Evolutionary conservation across 2,797 vertebrate genomes (phyloP).

Genomic region (Meriones psammophilus): DNA sequence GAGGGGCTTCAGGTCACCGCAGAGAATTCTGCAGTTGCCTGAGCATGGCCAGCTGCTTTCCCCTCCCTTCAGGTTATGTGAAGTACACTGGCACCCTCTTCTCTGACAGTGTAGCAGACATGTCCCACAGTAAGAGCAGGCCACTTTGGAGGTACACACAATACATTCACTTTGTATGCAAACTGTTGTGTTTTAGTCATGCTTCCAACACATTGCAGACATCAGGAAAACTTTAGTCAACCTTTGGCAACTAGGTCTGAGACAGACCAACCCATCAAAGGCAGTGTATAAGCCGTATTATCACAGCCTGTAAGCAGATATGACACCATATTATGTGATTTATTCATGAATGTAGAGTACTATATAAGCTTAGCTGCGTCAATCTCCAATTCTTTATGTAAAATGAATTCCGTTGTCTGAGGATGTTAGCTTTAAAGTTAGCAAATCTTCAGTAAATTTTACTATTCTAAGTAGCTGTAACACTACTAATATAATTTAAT

Average conservation of each 20-base stretch:
- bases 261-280: neutral
- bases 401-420: constrained; percentile 28
- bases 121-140: accelerated
- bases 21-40: neutral
- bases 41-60: neutral
- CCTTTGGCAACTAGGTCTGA: neutral
- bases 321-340: neutral
- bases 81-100: neutral
- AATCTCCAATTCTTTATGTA: neutral
- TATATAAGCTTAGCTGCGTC: neutral
- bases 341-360: neutral
- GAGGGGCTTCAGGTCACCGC: neutral
- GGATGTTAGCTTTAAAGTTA: neutral
- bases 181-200: neutral
- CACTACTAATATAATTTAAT: neutral
- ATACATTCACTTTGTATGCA: neutral
- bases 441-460: constrained; percentile 14
- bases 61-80: neutral
- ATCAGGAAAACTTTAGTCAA: neutral
- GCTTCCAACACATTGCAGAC: neutral
- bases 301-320: neutral
- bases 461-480: neutral
- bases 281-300: accelerated
- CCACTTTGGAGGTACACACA: neutral
- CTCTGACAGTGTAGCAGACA: neutral